A percentile compares a stretch with the other conserved stretches of the same genome.
Conservation (phyloP, 2,797 vertebrate genomes). For the Erpetoichthys calabaricus region DNA sequence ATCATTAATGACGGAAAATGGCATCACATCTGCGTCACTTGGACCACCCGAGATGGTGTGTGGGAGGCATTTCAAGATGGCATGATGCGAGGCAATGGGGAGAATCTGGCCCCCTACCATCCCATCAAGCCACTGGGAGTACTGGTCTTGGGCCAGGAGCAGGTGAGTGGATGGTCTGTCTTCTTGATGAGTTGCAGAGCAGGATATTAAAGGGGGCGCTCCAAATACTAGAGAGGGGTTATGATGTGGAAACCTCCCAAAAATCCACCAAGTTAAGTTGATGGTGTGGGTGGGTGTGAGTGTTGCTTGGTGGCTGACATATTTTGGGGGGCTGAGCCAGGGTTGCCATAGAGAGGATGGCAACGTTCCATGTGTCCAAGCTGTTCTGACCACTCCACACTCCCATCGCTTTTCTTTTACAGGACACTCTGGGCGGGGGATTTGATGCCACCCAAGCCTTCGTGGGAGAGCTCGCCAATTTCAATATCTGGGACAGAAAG, state of each 20-base stretch:
- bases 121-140: conserved; percentile 87
- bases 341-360: no score
- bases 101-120: conserved; percentile 86
- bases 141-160: conserved; percentile 84
- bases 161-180: conserved; percentile 44
- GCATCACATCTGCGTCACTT: conserved; percentile 88
- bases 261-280: no score
- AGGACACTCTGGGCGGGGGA: conserved; percentile 85
- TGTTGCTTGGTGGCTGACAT: no score
- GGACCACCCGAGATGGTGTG: conserved; percentile 86
- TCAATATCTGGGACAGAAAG: conserved; percentile 86
- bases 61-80: conserved; percentile 95
- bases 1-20: conserved; percentile 84
- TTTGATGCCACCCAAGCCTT: conserved; percentile 90
- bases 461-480: conserved; percentile 78
- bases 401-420: conserved; percentile 11
- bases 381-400: no score
- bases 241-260: not conserved
- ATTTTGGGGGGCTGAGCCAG: no score
- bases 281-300: no score
- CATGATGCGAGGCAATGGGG: conserved; percentile 68
- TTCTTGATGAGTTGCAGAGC: not conserved
- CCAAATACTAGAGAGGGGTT: no score
- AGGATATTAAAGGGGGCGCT: no score
- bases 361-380: no score